A percentile compares a stretch with the other conserved stretches of the same genome.
Evolutionary conservation across 2,888 invertebrate genomes (phyloP).

Genomic region (Aleiodes leptofemur): DNA sequence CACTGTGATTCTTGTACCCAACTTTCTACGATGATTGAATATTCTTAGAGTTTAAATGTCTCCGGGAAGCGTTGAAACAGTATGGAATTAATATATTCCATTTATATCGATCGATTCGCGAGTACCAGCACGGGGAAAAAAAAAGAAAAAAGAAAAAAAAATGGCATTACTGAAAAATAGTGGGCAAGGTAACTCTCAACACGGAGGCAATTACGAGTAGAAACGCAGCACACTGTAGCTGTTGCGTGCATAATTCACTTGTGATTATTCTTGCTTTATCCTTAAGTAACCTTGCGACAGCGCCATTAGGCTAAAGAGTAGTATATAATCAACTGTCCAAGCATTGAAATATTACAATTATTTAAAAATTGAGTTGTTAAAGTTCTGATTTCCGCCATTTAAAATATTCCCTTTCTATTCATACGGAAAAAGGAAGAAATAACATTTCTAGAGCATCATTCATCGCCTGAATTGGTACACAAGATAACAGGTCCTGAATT

Average conservation of each 20-base stretch:
- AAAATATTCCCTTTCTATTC: no score
- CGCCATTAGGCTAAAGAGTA: neutral
- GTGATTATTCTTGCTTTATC: constrained; percentile 33
- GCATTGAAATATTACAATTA: neutral
- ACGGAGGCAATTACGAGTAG: constrained; percentile 35
- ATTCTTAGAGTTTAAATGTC: neutral
- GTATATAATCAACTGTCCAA: constrained; percentile 2
- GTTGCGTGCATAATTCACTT: constrained; percentile 45
- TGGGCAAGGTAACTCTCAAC: constrained; percentile 30
- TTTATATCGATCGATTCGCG: neutral
- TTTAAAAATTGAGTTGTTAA: no score
- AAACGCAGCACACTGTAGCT: constrained; percentile 32
- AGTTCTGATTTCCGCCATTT: no score
- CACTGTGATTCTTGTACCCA: neutral
- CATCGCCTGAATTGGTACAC: neutral
- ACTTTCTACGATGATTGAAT: neutral
- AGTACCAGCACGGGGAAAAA: no score
- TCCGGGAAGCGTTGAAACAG: no score
- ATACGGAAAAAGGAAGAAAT: no score
- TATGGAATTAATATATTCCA: constrained; percentile 9
- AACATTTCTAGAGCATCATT: neutral
- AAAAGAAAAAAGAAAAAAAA: constrained; percentile 3
- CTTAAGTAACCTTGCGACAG: constrained; percentile 41
- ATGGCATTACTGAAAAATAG: neutral
- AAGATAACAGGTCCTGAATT: neutral